Evolutionary conservation across 1,140 invertebrate species (phyloP).

Genomic region (Eupristina koningsbergeri): DNA sequence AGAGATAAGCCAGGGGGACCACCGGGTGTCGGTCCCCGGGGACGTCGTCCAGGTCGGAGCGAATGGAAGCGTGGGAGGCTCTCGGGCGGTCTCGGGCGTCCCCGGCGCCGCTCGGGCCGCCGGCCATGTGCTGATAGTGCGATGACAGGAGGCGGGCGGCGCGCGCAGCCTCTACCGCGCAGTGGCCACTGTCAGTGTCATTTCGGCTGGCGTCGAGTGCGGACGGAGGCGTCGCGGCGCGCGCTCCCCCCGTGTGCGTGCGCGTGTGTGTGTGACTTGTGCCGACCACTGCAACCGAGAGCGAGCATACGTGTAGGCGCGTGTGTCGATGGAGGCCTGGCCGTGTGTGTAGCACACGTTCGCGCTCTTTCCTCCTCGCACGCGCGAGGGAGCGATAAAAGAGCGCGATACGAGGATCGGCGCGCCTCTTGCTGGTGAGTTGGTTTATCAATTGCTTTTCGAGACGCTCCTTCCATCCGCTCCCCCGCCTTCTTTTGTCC

Average conservation of each 20-base stretch:
- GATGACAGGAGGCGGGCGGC: slow-evolving; percentile 32
- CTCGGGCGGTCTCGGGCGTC: not conserved
- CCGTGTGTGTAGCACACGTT: not conserved
- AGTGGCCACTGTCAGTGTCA: slow-evolving; percentile 66
- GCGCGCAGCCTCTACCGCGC: not conserved
- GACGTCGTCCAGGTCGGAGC: too few relatives aligned
- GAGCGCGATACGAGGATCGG: not conserved
- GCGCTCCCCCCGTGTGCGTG: not conserved
- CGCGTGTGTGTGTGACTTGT: too few relatives aligned
- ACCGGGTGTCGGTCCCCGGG: too few relatives aligned
- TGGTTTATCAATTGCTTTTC: too few relatives aligned
- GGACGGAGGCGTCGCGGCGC: slow-evolving; percentile 20
- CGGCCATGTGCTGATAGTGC: slow-evolving; percentile 58
- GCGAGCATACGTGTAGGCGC: too few relatives aligned
- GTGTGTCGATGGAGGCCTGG: not conserved
- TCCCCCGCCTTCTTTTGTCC: too few relatives aligned
- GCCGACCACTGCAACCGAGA: too few relatives aligned
- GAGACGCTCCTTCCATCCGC: too few relatives aligned
- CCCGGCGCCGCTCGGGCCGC: slow-evolving; percentile 31
- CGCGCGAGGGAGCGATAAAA: not conserved
- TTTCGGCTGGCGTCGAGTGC: slow-evolving; percentile 57
- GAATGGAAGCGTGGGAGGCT: too few relatives aligned
- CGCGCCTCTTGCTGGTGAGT: too few relatives aligned
- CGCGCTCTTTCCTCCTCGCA: not conserved
- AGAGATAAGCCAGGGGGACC: too few relatives aligned